Conservation (phyloP, 2,113 vertebrate species). For the Dromas ardeola region DNA sequence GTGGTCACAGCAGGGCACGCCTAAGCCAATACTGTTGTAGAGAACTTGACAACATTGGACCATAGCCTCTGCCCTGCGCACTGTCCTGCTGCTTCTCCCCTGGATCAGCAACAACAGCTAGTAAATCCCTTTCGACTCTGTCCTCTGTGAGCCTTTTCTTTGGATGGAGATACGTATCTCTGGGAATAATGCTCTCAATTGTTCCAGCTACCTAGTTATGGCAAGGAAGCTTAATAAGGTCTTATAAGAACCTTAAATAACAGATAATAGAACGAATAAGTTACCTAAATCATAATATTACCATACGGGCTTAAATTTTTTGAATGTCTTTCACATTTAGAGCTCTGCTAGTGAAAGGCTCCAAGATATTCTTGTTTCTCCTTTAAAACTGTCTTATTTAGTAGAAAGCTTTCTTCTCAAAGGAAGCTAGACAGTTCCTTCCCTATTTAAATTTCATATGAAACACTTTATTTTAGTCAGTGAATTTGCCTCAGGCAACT, state of each 20-base stretch:
- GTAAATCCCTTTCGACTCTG: not conserved
- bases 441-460: conserved; percentile 66
- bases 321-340: not conserved
- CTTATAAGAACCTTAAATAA: not conserved
- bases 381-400: not conserved
- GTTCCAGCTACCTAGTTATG: not conserved
- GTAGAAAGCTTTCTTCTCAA: not conserved
- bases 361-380: not conserved
- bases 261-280: not conserved
- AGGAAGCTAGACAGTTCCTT: conserved; percentile 30
- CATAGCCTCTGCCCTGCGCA: not conserved
- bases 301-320: not conserved
- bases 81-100: not conserved
- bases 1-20: not conserved
- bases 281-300: not conserved
- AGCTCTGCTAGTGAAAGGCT: not conserved
- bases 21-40: not conserved
- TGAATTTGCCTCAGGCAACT: conserved; percentile 66
- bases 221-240: not conserved
- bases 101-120: not conserved
- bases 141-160: not conserved
- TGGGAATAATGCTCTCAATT: not conserved
- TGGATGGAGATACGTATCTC: not conserved
- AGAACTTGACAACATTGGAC: not conserved
- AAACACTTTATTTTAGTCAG: conserved; percentile 72